A percentile compares a stretch with the other conserved stretches of the same genome.
phyloP scores from a whole-genome alignment of 37 sponge, comb jelly and placozoan genomes.

The Chondrosia reniformis region DNA sequence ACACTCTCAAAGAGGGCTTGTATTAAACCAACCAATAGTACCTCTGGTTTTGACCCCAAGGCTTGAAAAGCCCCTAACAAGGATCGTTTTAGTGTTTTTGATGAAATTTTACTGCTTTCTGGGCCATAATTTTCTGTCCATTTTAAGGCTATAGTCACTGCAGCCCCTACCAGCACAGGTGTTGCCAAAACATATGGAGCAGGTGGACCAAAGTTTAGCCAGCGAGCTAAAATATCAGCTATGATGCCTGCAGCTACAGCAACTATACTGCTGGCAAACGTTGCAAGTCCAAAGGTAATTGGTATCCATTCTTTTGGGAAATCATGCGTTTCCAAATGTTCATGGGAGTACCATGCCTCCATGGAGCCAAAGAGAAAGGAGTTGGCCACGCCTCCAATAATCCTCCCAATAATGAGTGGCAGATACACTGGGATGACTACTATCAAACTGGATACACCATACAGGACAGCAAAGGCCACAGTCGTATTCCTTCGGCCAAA shows the following conservation, averaged over 20 bases:
- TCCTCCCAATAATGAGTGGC: slow-evolving; percentile 56
- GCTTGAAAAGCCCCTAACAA: slow-evolving; percentile 45
- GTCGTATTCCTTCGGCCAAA: slow-evolving; percentile 44
- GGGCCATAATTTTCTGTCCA: slow-evolving; percentile 73
- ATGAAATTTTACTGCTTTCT: not conserved
- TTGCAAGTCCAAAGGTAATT: slow-evolving; percentile 59
- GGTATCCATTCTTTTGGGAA: slow-evolving; percentile 81
- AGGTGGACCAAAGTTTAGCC: slow-evolving; percentile 49
- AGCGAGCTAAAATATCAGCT: slow-evolving; percentile 53
- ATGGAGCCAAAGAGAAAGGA: slow-evolving; percentile 58
- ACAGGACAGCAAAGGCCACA: slow-evolving; percentile 41
- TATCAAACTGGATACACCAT: slow-evolving; percentile 53
- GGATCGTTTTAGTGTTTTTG: slow-evolving; percentile 10
- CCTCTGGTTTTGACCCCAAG: slow-evolving; percentile 33
- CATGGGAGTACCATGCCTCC: slow-evolving; percentile 74
- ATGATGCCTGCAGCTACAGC: slow-evolving; percentile 68
- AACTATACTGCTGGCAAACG: slow-evolving; percentile 65
- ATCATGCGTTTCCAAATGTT: slow-evolving; percentile 60
- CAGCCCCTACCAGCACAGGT: slow-evolving; percentile 42
- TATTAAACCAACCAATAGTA: slow-evolving; percentile 63
- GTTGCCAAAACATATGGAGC: slow-evolving; percentile 57
- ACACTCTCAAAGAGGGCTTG: slow-evolving; percentile 76
- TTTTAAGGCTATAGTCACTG: not conserved
- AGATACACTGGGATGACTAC: slow-evolving; percentile 32
- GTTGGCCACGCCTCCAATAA: slow-evolving; percentile 67